Evolutionary conservation across 2,113 vertebrate genomes (phyloP).

Genomic region (Xenotilapia caudafasciata): DNA sequence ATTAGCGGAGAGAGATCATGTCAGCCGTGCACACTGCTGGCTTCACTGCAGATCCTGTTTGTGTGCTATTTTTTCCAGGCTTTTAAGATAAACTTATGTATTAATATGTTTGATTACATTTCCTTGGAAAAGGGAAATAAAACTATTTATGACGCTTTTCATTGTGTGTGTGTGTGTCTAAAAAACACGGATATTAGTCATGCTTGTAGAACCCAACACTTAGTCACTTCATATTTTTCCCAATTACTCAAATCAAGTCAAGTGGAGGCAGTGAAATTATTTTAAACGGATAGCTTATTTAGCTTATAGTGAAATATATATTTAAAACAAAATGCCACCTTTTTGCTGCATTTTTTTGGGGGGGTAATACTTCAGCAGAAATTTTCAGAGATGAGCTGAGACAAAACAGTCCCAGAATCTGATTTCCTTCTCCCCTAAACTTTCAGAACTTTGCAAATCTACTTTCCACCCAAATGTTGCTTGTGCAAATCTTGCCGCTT

Average conservation of each 20-base stretch:
- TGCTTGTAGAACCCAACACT: neutral
- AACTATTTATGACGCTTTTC: neutral
- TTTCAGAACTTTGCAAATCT: constrained; percentile 58
- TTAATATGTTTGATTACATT: neutral
- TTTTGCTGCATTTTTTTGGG: neutral
- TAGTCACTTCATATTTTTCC: neutral
- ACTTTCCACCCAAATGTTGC: constrained; percentile 48
- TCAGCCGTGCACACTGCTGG: neutral
- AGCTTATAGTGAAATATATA: neutral
- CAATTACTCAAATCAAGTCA: neutral
- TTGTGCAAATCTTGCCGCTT: constrained; percentile 53
- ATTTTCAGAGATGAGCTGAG: constrained; percentile 14
- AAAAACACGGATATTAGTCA: neutral
- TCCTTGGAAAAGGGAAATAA: neutral
- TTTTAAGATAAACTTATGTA: neutral
- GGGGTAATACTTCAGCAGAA: neutral
- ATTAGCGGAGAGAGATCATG: constrained; percentile 31
- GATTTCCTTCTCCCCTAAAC: constrained; percentile 38
- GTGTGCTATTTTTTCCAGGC: neutral
- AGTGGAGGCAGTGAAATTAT: neutral
- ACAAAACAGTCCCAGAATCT: constrained; percentile 30
- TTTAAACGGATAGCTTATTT: neutral
- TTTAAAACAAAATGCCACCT: neutral
- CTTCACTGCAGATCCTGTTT: constrained; percentile 7
- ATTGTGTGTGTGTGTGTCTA: neutral